Conservation (phyloP, 2,797 vertebrate genomes). For the Salmo trutta region DNA sequence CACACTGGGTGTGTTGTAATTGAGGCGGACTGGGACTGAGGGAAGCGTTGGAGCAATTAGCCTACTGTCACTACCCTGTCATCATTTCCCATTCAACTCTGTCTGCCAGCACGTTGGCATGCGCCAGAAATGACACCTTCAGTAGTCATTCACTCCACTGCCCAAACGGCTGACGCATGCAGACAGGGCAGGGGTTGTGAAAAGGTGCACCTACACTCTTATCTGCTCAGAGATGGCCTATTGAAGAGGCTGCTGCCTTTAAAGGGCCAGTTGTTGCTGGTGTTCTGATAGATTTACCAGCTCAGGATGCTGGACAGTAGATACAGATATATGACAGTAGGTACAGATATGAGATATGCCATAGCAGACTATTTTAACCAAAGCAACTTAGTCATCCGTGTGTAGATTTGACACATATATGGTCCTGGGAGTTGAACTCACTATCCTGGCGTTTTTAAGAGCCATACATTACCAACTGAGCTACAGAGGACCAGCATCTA, state of each 20-base stretch:
- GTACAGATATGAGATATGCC: too few relatives aligned
- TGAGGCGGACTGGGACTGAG: conserved; percentile 8
- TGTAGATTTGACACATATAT: too few relatives aligned
- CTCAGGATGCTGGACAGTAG: too few relatives aligned
- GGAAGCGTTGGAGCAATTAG: neutral
- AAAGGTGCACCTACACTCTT: conserved; percentile 24
- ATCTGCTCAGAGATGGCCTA: conserved; percentile 30
- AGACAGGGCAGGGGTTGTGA: conserved; percentile 32
- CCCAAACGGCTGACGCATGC: conserved; percentile 26
- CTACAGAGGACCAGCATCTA: too few relatives aligned
- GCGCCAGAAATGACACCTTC: conserved; percentile 32
- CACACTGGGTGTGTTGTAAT: neutral
- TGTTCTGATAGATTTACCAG: neutral
- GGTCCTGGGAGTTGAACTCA: too few relatives aligned
- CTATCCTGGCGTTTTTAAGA: too few relatives aligned
- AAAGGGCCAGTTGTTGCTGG: conserved; percentile 21
- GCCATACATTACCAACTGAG: too few relatives aligned
- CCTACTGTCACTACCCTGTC: conserved; percentile 22
- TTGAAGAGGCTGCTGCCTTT: conserved; percentile 23
- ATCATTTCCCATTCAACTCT: conserved; percentile 15
- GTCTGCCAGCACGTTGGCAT: conserved; percentile 33
- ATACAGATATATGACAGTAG: too few relatives aligned
- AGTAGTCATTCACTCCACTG: conserved; percentile 34
- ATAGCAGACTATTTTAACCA: too few relatives aligned
- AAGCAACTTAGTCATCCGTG: too few relatives aligned